Evolutionary conservation across 2,888 invertebrate species (phyloP).

Genomic region (Thumatha senex): DNA sequence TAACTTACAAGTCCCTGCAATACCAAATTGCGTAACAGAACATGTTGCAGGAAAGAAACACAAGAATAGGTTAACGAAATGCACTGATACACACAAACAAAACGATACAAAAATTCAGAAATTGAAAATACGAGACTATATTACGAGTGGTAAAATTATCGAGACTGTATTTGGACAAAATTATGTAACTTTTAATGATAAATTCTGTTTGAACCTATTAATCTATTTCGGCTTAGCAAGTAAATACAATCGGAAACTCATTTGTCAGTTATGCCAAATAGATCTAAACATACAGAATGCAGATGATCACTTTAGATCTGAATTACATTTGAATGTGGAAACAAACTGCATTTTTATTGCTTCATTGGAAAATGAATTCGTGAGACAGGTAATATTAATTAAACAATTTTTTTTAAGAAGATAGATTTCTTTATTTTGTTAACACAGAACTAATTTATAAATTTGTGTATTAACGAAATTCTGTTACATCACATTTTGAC

Average conservation of each 20-base stretch:
- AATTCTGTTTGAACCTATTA: not conserved
- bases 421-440: too few relatives aligned
- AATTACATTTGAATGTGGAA: not conserved
- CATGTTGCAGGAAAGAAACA: not conserved
- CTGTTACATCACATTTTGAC: too few relatives aligned
- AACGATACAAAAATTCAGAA: not conserved
- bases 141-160: not conserved
- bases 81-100: too few relatives aligned
- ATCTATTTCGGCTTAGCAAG: not conserved
- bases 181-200: not conserved
- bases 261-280: not conserved
- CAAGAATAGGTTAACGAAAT: not conserved
- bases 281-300: not conserved
- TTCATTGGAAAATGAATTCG: not conserved
- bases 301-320: not conserved
- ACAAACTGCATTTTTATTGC: not conserved
- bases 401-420: too few relatives aligned
- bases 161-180: not conserved
- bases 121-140: not conserved
- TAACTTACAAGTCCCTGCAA: not conserved
- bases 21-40: not conserved
- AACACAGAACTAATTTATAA: too few relatives aligned
- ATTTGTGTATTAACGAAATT: too few relatives aligned
- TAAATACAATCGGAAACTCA: not conserved
- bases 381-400: slow-evolving; percentile 3